A percentile compares a stretch with the other conserved stretches of the same genome.
Conservation (phyloP, 1,140 invertebrate genomes). For the Lutraria rhynchaena region DNA sequence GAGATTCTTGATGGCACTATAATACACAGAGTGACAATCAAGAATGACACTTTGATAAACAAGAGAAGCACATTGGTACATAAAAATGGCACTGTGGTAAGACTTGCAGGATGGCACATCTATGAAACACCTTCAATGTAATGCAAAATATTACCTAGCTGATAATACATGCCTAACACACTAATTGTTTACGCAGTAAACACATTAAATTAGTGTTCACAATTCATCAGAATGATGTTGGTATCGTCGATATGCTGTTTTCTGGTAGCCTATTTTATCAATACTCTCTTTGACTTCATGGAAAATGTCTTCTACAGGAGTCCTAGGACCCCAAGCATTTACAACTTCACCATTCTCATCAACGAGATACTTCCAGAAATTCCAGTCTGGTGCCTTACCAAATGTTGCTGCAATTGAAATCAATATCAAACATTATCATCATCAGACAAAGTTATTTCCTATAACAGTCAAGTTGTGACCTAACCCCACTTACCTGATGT, state of each 20-base stretch:
- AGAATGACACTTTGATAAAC: no score
- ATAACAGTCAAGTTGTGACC: no score
- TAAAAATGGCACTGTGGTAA: no score
- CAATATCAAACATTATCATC: no score
- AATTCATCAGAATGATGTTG: constrained; percentile 14
- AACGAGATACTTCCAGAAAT: constrained; percentile 85
- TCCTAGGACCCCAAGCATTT: constrained; percentile 82
- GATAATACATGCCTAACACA: background rate
- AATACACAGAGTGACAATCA: no score
- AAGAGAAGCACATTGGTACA: no score
- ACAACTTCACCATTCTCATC: constrained; percentile 82
- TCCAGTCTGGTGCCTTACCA: constrained; percentile 82
- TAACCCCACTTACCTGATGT: no score
- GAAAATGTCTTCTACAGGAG: constrained; percentile 82
- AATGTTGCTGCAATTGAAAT: constrained; percentile 78
- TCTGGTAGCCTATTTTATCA: constrained; percentile 50
- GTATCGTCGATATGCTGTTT: constrained; percentile 5
- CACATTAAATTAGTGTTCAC: background rate
- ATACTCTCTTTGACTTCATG: constrained; percentile 75
- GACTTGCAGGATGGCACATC: no score
- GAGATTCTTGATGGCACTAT: no score
- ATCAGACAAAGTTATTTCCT: no score
- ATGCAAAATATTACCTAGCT: background rate
- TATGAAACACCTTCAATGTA: background rate
- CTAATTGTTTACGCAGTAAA: background rate